Evolutionary conservation across 2,888 invertebrate genomes (phyloP).

Genomic region (Lottia gigantea): DNA sequence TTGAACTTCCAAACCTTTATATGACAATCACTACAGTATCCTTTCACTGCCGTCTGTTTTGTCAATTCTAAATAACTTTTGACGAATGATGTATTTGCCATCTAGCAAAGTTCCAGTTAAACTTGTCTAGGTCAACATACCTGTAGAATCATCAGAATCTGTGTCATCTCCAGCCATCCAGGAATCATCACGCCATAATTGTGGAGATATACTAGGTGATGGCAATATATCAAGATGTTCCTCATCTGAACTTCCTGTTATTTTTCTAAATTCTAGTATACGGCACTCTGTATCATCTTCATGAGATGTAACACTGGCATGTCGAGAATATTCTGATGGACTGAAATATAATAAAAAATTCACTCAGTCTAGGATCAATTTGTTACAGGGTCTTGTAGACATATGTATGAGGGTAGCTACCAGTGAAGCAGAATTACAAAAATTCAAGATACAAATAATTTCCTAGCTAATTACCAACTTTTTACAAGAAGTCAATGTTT

Average conservation of each 20-base stretch:
- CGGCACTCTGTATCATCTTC: conserved; percentile 27
- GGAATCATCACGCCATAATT: conserved; percentile 7
- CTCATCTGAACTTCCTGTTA: conserved; percentile 22
- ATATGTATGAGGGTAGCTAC: too few relatives aligned
- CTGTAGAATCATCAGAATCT: conserved; percentile 18
- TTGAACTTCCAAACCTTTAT: too few relatives aligned
- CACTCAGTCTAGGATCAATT: too few relatives aligned
- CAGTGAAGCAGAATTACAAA: too few relatives aligned
- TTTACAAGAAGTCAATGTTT: too few relatives aligned
- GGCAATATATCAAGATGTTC: conserved; percentile 19
- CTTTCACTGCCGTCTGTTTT: too few relatives aligned
- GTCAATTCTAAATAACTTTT: too few relatives aligned
- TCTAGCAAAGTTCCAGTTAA: background rate
- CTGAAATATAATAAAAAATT: conserved; percentile 24
- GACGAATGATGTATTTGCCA: too few relatives aligned
- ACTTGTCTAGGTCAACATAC: conserved; percentile 1
- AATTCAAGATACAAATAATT: too few relatives aligned
- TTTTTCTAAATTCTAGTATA: conserved; percentile 8
- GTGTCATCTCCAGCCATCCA: conserved; percentile 9
- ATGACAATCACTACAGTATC: too few relatives aligned
- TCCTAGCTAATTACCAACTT: too few relatives aligned
- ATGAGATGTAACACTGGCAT: conserved; percentile 34
- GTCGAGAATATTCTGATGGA: conserved; percentile 34
- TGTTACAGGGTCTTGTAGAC: too few relatives aligned
- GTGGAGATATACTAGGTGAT: conserved; percentile 17